Conservation (phyloP, 2,888 invertebrate species). For the Lasioglossum calceatum region DNA sequence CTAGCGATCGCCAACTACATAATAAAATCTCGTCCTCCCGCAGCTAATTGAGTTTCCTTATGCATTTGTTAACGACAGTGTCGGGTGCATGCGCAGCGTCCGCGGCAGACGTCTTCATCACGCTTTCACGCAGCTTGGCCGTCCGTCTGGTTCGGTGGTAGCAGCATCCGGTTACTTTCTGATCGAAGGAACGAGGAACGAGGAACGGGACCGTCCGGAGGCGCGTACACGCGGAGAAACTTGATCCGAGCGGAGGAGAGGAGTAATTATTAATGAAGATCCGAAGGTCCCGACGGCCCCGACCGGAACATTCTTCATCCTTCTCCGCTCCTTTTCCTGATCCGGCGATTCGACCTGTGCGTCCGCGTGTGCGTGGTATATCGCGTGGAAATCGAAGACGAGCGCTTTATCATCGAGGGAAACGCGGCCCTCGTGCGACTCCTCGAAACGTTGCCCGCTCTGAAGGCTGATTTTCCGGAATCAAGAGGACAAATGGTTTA, state of each 20-base stretch:
- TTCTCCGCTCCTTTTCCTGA: slow-evolving; percentile 35
- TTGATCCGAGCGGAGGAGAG: slow-evolving; percentile 37
- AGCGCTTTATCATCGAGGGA: slow-evolving; percentile 54
- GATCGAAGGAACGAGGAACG: slow-evolving; percentile 27
- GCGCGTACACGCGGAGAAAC: slow-evolving; percentile 47
- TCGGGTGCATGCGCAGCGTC: neutral
- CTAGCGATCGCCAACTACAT: neutral
- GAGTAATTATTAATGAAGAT: slow-evolving; percentile 64
- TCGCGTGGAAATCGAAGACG: slow-evolving; percentile 63
- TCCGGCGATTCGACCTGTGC: slow-evolving; percentile 26
- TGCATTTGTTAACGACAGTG: slow-evolving; percentile 42
- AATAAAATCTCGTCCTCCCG: neutral
- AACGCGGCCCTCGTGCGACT: slow-evolving; percentile 53
- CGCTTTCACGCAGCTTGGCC: slow-evolving; percentile 9
- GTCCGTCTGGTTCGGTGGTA: slow-evolving; percentile 26
- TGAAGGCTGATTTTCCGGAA: slow-evolving; percentile 44
- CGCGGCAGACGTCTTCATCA: slow-evolving; percentile 42
- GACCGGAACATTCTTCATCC: slow-evolving; percentile 56
- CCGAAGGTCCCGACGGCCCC: slow-evolving; percentile 48
- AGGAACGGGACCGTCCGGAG: neutral
- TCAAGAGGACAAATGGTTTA: slow-evolving; percentile 12
- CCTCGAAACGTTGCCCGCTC: slow-evolving; percentile 16
- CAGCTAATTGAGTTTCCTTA: slow-evolving; percentile 46
- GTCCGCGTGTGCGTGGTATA: slow-evolving; percentile 31
- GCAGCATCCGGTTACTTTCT: slow-evolving; percentile 46